Base-by-base conservation (phyloP, 2,797 vertebrate species). In the Pogonophryne albipinna region DNA sequence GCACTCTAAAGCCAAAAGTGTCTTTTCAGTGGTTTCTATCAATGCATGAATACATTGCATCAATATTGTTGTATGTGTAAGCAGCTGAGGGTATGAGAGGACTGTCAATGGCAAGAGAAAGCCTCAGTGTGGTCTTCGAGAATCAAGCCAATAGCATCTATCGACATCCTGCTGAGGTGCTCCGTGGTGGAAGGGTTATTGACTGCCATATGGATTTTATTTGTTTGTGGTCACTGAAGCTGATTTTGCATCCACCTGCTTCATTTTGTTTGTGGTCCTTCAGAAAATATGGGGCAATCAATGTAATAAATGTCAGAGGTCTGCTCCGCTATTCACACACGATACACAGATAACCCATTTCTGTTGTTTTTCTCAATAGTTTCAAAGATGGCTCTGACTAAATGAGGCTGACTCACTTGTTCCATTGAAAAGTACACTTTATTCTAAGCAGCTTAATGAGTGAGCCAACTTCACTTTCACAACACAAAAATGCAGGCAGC, bases 41-140 rank as follows among this genome's bases (percentile, higher is more conserved):
- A 70, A 81, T 79, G 42, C 45, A 80, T 66, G 46, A 66, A 65
- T 61, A 44, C 49, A 84, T 88, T 57, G 51, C 19, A 69, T 75
- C 51, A 63, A 55, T 56, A 71, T 67, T 71, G 45, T 1, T 89
- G 79, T 50, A 67, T 89, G 85, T 71, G 61, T 13, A 61, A 82
- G 78, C 85, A 89, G 87, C 86, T 88, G 84, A 72, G 45, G 55
- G 17, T n/a, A 58, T 8, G 11, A 62, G 52, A 59, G 57, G 71
- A 84, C 82, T 80, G 72, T 66, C 5, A 2, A 58, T 55, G 56
- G 57, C 38, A 50, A 76, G 51, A 69, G 49, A 68, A 71, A 53
- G 55, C 34, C 78, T 73, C 49, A 19, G 38, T 45, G n/a, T 23
- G 27, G 17, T 74, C 71, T 61, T 61, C 66, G 80, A 72, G 57